Evolutionary conservation across 2,797 vertebrate species (phyloP).

Genomic region (Acanthornis magna): DNA sequence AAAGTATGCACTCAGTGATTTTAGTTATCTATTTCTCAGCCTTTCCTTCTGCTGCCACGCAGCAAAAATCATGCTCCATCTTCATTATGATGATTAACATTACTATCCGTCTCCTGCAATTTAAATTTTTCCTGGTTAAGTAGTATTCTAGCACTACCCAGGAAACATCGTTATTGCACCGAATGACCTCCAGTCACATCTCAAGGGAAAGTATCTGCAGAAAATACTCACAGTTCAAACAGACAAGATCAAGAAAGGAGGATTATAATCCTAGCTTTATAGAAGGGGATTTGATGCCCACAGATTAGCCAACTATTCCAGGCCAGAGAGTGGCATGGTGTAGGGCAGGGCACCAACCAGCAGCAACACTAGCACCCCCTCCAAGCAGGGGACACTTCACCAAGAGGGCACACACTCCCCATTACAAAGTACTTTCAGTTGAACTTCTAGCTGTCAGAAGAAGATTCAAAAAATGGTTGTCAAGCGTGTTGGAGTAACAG

Average conservation of each 20-base stretch:
- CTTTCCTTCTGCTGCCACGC: not conserved
- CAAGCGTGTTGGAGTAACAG: not conserved
- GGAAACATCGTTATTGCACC: not conserved
- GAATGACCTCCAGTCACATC: not conserved
- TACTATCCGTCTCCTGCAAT: not conserved
- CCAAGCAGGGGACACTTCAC: not conserved
- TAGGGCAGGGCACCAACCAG: not conserved
- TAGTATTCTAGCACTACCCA: not conserved
- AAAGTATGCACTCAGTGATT: slow-evolving; percentile 38
- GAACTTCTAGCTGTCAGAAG: not conserved
- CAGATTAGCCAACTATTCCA: not conserved
- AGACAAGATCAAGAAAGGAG: not conserved
- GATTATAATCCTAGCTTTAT: not conserved
- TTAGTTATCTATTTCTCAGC: slow-evolving; percentile 53
- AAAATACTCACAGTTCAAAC: not conserved
- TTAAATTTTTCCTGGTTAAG: not conserved
- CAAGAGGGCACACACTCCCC: not conserved
- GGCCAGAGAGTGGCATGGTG: not conserved
- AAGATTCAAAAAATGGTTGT: not conserved
- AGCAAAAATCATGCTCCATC: not conserved
- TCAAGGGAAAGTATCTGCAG: not conserved
- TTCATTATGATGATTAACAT: not conserved
- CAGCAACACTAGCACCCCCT: not conserved
- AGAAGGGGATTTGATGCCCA: not conserved
- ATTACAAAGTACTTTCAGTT: not conserved